A percentile compares a stretch with the other conserved stretches of the same genome.
Evolutionary conservation across 92 coral and sea anemone genomes (phyloP).

Genomic region (Virgularia gustaviana): DNA sequence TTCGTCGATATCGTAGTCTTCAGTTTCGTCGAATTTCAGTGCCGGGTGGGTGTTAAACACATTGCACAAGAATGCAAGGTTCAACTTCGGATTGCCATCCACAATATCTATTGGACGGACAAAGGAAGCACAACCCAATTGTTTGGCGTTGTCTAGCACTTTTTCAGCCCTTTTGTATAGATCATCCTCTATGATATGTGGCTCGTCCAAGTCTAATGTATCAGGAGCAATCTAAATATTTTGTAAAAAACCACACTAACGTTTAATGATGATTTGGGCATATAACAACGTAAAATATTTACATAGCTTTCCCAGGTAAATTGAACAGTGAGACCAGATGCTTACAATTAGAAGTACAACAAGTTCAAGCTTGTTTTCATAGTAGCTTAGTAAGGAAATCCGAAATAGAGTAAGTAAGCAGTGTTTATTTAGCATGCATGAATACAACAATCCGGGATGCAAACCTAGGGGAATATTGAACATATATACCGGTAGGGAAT

Average conservation of each 20-base stretch:
- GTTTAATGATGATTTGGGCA: too few species aligned
- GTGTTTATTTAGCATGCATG: too few species aligned
- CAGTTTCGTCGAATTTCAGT: conserved; percentile 72
- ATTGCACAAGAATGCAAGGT: conserved; percentile 85
- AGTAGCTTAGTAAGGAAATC: too few species aligned
- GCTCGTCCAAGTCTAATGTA: conserved; percentile 61
- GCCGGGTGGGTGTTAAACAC: conserved; percentile 77
- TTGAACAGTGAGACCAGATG: too few species aligned
- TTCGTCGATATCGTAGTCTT: conserved; percentile 77
- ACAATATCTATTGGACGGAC: conserved; percentile 80
- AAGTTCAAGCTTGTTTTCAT: too few species aligned
- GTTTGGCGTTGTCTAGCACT: conserved; percentile 81
- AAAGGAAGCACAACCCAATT: conserved; percentile 82
- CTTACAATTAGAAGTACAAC: too few species aligned
- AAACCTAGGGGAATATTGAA: too few species aligned
- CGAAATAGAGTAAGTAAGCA: too few species aligned
- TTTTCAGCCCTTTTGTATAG: conserved; percentile 70
- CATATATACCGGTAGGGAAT: too few species aligned
- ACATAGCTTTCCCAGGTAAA: neutral
- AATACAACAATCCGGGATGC: too few species aligned
- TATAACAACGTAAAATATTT: neutral
- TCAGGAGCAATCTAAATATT: conserved; percentile 70
- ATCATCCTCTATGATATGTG: conserved; percentile 70
- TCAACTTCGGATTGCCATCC: conserved; percentile 80
- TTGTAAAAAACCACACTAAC: neutral